Base-by-base conservation (phyloP, 2,113 vertebrate genomes). In the Sapajus apella region DNA sequence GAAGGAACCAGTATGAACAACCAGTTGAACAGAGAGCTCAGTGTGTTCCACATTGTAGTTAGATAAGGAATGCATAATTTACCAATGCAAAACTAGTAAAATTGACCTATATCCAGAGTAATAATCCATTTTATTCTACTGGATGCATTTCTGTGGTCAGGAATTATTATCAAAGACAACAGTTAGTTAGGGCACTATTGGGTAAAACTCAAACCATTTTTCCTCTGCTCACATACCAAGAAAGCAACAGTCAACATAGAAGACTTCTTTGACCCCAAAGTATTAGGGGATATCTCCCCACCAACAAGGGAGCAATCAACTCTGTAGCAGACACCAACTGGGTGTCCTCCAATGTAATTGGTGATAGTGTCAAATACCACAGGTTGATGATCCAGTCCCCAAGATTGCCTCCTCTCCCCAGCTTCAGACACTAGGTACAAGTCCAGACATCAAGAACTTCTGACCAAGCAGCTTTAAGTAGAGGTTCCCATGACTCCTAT, bases 161-260 rank as follows among this genome's bases (percentile, higher is more conserved):
- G 32, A 58, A 92, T 95, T 92, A 89, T 79, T 77, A 56, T 83
- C 50, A 61, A 92, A 77, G 37, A 76, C 8, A 96, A 79, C 10
- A 58, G 61, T 20, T 76, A 94, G 11, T 75, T 4, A 81, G 35
- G 47, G 3, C 32, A 35, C 66, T 68, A 8, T 3, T 68, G 35
- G 66, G 66, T 17, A 35, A 68, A n/a, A 68, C 66, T 68, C 66
- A 68, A 64, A 68, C 32, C 32, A 17, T 35, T 68, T 68, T n/a
- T 32, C 32, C 66, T 30, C 32, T 68, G 32, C 32, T 68, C 16
- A 35, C 32, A 32, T 68, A 68, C 32, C 16, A 8, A 35, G 32
- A 68, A 32, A 68, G n/a, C 32, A 68, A 68, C 30, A 68, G 32
- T 68, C 66, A 68, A 68, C 32, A 68, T 16, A 68, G 66, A 68